Evolutionary conservation across 2,888 invertebrate genomes (phyloP), one percentile per base, ranked within the genome.

Genomic region (Candidula unifasciata): DNA sequence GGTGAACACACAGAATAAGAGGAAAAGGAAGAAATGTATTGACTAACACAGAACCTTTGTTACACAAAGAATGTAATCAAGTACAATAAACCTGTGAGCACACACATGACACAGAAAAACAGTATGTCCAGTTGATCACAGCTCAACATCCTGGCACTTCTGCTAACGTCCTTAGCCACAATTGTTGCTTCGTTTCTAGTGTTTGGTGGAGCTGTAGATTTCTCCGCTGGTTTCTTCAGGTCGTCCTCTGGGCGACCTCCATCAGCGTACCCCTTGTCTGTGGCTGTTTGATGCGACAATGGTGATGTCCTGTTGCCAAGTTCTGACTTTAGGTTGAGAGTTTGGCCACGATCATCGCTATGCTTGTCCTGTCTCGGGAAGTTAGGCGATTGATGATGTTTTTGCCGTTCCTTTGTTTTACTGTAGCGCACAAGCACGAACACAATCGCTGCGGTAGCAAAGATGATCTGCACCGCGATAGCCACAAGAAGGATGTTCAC

Each of bases 401-500:
- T 18, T 3, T 35, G 79, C 0, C 64, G 37, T 24, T 64, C 30
- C 57, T 54, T 44, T 0, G 76, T n/a, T 64, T 37, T 60, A 37
- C 37, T 79, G 73, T 54, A 64, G 30, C 73, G 81, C 10, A 35
- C 35, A 18, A 81, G 57, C 16, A 57, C 57, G 30, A 81, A 73
- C 2, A 71, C 60, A 37, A 71, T 81, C 37, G 73, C 57, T 24
- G 60, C 73, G 30, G 81, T 81, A 2, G 81, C 81, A 24, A 80
- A 68, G 18, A 69, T 80, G 52, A 80, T 80, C 21, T 66, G 80
- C 5, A 80, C 24, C 1, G 33, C 73, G 5, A 54, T 81, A 8
- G 68, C 66, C 0, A 81, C 37, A 2, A 81, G 73, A n/a, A 81
- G 73, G 2, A 71, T 37, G 33, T 81, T 81, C 2, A 81, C 6